Conservation (phyloP, 2,888 invertebrate genomes). For the Hemaris fuciformis region DNA sequence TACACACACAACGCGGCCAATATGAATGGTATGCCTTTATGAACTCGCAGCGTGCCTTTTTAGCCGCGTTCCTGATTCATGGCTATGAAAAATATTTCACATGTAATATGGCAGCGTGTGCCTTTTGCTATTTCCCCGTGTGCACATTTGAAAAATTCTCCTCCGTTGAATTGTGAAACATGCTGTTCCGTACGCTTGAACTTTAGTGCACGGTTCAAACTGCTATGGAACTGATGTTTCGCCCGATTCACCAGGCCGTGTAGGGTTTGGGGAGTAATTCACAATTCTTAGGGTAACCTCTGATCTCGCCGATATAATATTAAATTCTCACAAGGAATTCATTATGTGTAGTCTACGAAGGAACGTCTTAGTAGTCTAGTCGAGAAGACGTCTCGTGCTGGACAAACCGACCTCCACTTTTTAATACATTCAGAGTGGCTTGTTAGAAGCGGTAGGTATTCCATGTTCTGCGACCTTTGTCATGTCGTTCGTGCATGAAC, state of each 20-base stretch:
- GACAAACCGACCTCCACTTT: too few relatives aligned
- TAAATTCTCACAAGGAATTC: background rate
- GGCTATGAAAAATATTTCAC: background rate
- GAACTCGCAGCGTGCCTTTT: background rate
- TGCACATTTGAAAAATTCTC: conserved; percentile 2
- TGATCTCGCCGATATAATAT: background rate
- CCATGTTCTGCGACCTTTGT: background rate
- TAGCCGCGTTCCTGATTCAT: background rate
- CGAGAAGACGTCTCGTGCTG: too few relatives aligned
- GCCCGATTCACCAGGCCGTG: conserved; percentile 26
- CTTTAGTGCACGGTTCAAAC: conserved; percentile 23
- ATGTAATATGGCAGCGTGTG: background rate
- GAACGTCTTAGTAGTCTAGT: too few relatives aligned
- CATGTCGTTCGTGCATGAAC: too few relatives aligned
- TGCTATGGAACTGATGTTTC: conserved; percentile 23
- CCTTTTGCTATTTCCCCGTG: background rate
- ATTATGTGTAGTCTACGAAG: too few relatives aligned
- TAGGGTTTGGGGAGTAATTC: conserved; percentile 26
- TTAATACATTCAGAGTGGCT: too few relatives aligned
- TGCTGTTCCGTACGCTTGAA: conserved; percentile 21
- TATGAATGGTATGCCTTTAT: background rate
- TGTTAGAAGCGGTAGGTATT: too few relatives aligned
- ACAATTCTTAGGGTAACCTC: background rate
- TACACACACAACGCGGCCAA: background rate
- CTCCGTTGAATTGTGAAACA: conserved; percentile 25